These are phyloP conservation scores for Ericerus pela DNA, from an alignment of 1,140 invertebrate species.

Conservation along the genomic window DNA sequence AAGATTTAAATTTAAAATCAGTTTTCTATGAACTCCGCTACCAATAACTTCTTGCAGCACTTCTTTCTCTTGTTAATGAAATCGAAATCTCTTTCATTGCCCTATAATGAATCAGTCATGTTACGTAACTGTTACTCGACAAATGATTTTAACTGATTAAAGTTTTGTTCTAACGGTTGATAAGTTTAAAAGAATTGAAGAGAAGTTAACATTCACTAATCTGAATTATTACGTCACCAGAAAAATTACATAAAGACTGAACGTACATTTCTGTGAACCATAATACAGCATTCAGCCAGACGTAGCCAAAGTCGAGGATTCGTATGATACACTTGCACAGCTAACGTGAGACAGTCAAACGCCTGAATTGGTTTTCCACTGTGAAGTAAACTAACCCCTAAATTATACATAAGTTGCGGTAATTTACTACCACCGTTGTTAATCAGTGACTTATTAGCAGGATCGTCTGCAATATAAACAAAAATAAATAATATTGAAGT, in stretches of 20 bases:
- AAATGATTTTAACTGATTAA: too few relatives aligned
- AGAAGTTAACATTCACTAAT: too few relatives aligned
- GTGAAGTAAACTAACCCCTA: slow-evolving; percentile 73
- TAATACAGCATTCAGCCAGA: slow-evolving; percentile 81
- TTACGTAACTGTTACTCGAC: not conserved
- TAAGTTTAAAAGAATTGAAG: too few relatives aligned
- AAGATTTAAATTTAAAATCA: slow-evolving; percentile 41
- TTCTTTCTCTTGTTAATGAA: slow-evolving; percentile 42
- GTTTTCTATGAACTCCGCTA: slow-evolving; percentile 44
- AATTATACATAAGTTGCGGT: slow-evolving; percentile 77
- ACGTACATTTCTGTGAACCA: slow-evolving; percentile 47
- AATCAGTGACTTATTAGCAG: not conserved
- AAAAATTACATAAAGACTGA: too few relatives aligned
- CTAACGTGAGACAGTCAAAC: slow-evolving; percentile 82
- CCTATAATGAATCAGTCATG: slow-evolving; percentile 32
- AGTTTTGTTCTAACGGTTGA: too few relatives aligned
- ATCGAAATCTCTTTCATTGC: slow-evolving; percentile 49
- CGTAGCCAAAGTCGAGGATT: slow-evolving; percentile 83
- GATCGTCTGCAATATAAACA: not conserved
- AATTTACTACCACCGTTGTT: slow-evolving; percentile 43
- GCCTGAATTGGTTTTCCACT: slow-evolving; percentile 62
- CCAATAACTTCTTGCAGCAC: slow-evolving; percentile 46
- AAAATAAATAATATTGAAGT: not conserved
- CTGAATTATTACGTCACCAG: too few relatives aligned
- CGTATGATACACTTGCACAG: slow-evolving; percentile 65